Base-by-base conservation (phyloP, 2,113 vertebrate genomes). In the Oceanodroma tethys region DNA sequence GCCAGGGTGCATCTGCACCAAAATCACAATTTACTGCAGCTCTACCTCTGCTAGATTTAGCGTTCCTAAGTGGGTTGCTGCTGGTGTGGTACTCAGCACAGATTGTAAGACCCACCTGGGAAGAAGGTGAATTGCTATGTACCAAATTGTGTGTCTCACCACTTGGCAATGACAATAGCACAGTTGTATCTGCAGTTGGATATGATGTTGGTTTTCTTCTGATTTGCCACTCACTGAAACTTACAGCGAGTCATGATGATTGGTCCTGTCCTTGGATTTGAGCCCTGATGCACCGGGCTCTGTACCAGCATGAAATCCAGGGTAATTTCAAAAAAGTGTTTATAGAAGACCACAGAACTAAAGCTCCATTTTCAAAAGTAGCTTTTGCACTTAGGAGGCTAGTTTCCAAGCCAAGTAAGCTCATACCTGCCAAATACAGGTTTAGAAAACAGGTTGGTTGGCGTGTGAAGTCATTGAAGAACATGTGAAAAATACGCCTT, bases 251-350 rank as follows among this genome's bases (percentile, higher is more conserved):
- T 94, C 78, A 65, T 56, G 67, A 85, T 95, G 95, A 96, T 94
- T 93, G 90, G 93, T 88, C 91, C 67, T 95, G 96, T 96, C 90
- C 95, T 96, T 96, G 96, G 96, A 97, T 92, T 87, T 66, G 66
- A 87, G 92, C 97, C 95, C 70, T 92, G 75, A 56, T 93, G 79
- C 79, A 83, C 59, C 3, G 42, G 94, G 95, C 90, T 95, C 56
- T 11, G 52, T 88, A 95, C 88, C 95, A 96, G 73, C 60, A n/a
- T 3, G 7, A 93, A 87, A 92, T 84, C 84, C 65, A 84, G 72
- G 68, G 76, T 95, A 78, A 88, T 95, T 92, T 97, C 71, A 60
- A 62, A 89, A 95, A 95, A 36, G 87, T 95, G 73, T 95, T 80
- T 95, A 81, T 95, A 81, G 84, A 93, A 96, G 95, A 95, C 56